These are phyloP conservation scores for Apis cerana DNA, from an alignment of 1,140 invertebrate genomes.

Conservation along the genomic window DNA sequence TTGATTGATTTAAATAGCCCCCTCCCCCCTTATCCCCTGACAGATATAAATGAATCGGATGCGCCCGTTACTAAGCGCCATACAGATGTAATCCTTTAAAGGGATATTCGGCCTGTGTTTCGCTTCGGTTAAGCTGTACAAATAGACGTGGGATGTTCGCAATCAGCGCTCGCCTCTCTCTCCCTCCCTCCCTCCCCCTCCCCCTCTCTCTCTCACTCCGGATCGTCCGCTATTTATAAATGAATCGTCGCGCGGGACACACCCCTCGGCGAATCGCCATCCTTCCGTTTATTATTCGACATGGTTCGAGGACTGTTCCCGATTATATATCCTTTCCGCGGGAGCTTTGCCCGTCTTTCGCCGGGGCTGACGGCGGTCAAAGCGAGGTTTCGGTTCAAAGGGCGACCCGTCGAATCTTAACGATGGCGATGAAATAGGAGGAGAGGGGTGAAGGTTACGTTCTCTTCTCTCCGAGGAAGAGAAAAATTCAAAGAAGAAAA, in stretches of 20 bases:
- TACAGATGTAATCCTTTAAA: conserved; percentile 79
- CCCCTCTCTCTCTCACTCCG: neutral
- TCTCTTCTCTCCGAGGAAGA: neutral
- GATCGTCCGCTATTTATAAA: conserved; percentile 69
- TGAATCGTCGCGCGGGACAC: conserved; percentile 65
- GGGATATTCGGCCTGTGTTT: conserved; percentile 75
- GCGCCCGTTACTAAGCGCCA: conserved; percentile 65
- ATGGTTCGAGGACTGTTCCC: conserved; percentile 40
- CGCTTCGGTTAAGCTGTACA: conserved; percentile 79
- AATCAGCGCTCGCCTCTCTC: conserved; percentile 73
- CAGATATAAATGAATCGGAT: conserved; percentile 80
- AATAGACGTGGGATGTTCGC: conserved; percentile 77
- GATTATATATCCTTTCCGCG: conserved; percentile 25
- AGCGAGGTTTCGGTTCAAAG: neutral
- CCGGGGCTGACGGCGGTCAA: neutral
- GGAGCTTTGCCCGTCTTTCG: conserved; percentile 1
- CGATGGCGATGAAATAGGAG: neutral
- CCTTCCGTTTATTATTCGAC: conserved; percentile 62
- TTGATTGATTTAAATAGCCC: conserved; percentile 78
- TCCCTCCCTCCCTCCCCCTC: too few species aligned
- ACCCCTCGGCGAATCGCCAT: conserved; percentile 66
- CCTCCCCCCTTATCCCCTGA: conserved; percentile 66
- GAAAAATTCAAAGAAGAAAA: neutral
- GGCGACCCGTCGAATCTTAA: neutral
- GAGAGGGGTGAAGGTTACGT: neutral